A percentile compares a stretch with the other conserved stretches of the same genome.
These are phyloP conservation scores for Bradypus variegatus DNA, from an alignment of 2,797 vertebrate genomes.

Conservation along the genomic window DNA sequence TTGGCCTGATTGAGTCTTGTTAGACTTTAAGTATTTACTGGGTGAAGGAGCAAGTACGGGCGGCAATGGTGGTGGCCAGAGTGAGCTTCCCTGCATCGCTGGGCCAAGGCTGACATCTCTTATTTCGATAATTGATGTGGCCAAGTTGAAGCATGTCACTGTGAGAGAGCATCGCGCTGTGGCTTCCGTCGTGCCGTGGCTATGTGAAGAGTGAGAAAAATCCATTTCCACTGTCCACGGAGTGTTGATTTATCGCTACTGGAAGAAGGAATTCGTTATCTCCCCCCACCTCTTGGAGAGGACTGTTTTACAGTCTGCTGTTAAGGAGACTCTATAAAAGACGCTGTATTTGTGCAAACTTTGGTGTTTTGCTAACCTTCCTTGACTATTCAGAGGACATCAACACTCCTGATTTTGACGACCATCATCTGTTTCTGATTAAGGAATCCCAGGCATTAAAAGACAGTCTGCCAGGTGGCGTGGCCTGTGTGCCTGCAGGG, in stretches of 20 bases:
- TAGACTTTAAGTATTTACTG: background rate
- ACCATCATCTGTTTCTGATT: slow-evolving; percentile 32
- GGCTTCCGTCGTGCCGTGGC: background rate
- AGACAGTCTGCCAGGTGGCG: background rate
- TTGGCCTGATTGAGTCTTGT: background rate
- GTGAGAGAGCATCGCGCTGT: background rate
- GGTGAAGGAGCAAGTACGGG: rapidly evolving
- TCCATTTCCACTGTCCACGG: slow-evolving; percentile 67
- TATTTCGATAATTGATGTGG: slow-evolving; percentile 38
- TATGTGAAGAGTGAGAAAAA: slow-evolving; percentile 62
- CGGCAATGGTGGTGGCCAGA: rapidly evolving
- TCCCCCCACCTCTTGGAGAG: slow-evolving; percentile 46
- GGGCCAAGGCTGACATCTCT: background rate
- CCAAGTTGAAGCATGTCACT: slow-evolving; percentile 19
- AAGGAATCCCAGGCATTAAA: slow-evolving; percentile 13
- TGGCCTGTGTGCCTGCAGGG: background rate
- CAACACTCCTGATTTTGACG: background rate
- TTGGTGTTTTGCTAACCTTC: slow-evolving; percentile 67
- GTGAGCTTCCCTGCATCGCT: rapidly evolving
- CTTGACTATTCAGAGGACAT: background rate
- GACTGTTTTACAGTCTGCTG: slow-evolving; percentile 51
- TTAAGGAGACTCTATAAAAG: slow-evolving; percentile 30
- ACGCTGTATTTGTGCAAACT: slow-evolving; percentile 33
- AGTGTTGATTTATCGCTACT: slow-evolving; percentile 68
- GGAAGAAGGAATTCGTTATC: slow-evolving; percentile 66